These are phyloP conservation scores for Orthosia cruda DNA, from an alignment of 2,888 invertebrate genomes.

Conservation along the genomic window DNA sequence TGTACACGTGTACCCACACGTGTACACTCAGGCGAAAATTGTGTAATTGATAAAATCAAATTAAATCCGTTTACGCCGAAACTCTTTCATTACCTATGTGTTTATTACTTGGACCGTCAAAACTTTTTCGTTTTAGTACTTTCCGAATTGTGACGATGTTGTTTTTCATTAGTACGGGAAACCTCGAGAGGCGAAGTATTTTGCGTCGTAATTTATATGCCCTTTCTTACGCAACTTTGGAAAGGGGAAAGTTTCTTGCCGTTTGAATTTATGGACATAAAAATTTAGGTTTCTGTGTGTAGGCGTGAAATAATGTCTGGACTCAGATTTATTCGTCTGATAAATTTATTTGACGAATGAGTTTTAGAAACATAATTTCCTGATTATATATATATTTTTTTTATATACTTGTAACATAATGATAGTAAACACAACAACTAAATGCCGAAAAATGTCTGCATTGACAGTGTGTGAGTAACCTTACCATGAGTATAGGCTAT, in stretches of 20 bases:
- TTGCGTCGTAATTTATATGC: slow-evolving; percentile 81
- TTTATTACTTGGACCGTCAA: slow-evolving; percentile 55
- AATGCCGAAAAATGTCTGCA: not conserved
- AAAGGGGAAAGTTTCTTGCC: slow-evolving; percentile 76
- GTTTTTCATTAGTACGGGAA: slow-evolving; percentile 80
- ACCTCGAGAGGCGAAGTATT: slow-evolving; percentile 72
- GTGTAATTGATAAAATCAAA: slow-evolving; percentile 45
- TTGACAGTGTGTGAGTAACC: slow-evolving; percentile 2
- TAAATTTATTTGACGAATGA: slow-evolving; percentile 17
- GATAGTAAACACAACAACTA: not conserved
- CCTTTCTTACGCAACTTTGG: slow-evolving; percentile 74
- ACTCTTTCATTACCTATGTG: slow-evolving; percentile 51
- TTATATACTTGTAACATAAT: not conserved
- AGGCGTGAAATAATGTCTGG: slow-evolving; percentile 62
- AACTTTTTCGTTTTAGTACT: slow-evolving; percentile 67
- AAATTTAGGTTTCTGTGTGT: slow-evolving; percentile 68
- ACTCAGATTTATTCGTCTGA: slow-evolving; percentile 46
- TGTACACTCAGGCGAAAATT: slow-evolving; percentile 14
- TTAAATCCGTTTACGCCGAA: slow-evolving; percentile 41
- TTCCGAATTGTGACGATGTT: slow-evolving; percentile 77
- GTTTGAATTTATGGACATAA: slow-evolving; percentile 78
- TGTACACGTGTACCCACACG: not conserved
- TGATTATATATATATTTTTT: not conserved
- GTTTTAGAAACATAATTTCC: not conserved
- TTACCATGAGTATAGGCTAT: slow-evolving; percentile 10